A percentile compares a stretch with the other conserved stretches of the same genome.
phyloP scores from a whole-genome alignment of 2,797 vertebrate species.

The Hipposideros larvatus region DNA sequence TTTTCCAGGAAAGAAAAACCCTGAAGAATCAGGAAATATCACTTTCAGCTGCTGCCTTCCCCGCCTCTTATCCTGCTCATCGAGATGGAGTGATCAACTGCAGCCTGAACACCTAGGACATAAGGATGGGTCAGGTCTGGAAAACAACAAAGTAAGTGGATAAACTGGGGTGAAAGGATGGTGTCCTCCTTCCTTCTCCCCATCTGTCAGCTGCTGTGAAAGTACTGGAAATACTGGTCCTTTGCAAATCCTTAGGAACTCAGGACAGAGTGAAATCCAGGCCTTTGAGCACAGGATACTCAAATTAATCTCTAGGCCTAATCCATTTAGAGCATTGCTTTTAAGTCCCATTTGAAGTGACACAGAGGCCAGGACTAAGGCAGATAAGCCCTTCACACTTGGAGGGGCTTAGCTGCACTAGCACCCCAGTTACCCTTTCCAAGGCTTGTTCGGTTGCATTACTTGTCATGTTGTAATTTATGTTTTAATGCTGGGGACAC shows the following conservation, averaged over 20 bases:
- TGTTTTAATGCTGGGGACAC: background rate
- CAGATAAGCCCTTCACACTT: slow-evolving; percentile 62
- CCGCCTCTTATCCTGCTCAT: background rate
- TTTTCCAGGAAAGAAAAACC: background rate
- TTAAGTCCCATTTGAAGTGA: slow-evolving; percentile 68
- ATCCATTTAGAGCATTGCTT: slow-evolving; percentile 42
- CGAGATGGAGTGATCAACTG: background rate
- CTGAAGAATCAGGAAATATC: background rate
- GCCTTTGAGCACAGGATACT: slow-evolving; percentile 70
- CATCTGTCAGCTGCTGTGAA: background rate
- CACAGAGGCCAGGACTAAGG: background rate
- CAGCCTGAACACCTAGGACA: background rate
- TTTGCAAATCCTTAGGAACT: background rate
- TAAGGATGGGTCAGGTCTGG: background rate
- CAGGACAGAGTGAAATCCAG: slow-evolving; percentile 59
- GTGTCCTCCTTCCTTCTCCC: background rate
- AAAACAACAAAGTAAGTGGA: background rate
- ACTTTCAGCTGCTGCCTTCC: too few relatives aligned
- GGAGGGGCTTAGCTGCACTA: background rate
- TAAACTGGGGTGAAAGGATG: too few relatives aligned
- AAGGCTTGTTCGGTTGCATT: background rate
- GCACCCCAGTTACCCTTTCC: background rate
- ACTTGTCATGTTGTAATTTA: background rate
- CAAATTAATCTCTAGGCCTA: slow-evolving; percentile 68
- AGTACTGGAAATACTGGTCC: slow-evolving; percentile 31